A percentile compares a stretch with the other conserved stretches of the same genome.
phyloP scores from a whole-genome alignment of 2,888 invertebrate genomes.

The Melinaea menophilus region DNA sequence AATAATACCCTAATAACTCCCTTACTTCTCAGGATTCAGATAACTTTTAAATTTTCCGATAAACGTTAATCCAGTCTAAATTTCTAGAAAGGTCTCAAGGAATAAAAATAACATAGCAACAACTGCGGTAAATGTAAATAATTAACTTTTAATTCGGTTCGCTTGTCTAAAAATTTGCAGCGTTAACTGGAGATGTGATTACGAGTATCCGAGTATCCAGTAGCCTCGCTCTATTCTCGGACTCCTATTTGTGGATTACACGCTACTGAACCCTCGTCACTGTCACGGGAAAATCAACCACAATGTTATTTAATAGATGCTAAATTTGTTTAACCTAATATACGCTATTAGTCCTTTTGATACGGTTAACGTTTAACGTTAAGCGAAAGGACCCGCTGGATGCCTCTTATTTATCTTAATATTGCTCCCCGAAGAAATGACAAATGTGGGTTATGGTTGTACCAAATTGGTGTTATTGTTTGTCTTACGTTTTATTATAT shows the following conservation, averaged over 20 bases:
- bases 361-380: slow-evolving; percentile 36
- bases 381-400: slow-evolving; percentile 70
- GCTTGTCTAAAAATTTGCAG: slow-evolving; percentile 46
- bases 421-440: slow-evolving; percentile 65
- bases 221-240: slow-evolving; percentile 77
- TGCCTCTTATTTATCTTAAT: slow-evolving; percentile 74
- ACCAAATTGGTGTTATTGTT: slow-evolving; percentile 48
- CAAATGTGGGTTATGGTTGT: slow-evolving; percentile 61
- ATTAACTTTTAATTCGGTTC: background rate
- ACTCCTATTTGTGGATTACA: slow-evolving; percentile 75
- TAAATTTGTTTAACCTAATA: slow-evolving; percentile 39
- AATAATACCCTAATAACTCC: slow-evolving; percentile 25
- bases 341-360: slow-evolving; percentile 47
- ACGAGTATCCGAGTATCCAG: slow-evolving; percentile 46
- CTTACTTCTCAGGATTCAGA: too few relatives aligned
- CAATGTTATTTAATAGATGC: slow-evolving; percentile 49
- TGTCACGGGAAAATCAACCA: slow-evolving; percentile 52
- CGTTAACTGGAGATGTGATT: slow-evolving; percentile 63
- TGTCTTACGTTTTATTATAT: background rate
- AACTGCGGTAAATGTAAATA: background rate
- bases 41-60: background rate
- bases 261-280: slow-evolving; percentile 56
- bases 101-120: too few relatives aligned
- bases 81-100: background rate
- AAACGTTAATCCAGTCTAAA: background rate